Conservation (phyloP, 2,888 invertebrate genomes). For the Lithophane ornitopus region DNA sequence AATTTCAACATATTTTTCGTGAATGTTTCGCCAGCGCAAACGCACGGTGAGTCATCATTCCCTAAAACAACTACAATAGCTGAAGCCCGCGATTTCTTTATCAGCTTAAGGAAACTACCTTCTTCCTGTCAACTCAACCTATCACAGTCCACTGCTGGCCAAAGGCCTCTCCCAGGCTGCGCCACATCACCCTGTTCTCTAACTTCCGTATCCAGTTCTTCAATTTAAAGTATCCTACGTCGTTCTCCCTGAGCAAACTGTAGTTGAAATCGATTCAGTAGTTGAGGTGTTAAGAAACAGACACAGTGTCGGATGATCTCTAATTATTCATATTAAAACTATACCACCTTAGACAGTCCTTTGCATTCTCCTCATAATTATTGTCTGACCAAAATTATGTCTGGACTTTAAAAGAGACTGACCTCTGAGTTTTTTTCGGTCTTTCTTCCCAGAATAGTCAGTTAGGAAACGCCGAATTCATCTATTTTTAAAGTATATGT, state of each 20-base stretch:
- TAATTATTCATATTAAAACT: neutral
- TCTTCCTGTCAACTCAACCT: neutral
- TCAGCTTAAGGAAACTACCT: neutral
- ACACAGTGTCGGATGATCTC: neutral
- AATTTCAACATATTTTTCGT: no score
- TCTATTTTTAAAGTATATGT: no score
- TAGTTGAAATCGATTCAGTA: neutral
- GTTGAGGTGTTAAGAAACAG: neutral
- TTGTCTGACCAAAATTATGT: neutral
- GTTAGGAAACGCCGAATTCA: neutral
- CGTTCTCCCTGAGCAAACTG: neutral
- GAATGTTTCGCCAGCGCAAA: no score
- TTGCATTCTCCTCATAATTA: neutral
- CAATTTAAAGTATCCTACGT: neutral
- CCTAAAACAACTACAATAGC: neutral
- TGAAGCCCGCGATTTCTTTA: neutral
- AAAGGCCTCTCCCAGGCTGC: neutral
- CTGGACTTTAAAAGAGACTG: neutral
- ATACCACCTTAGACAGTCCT: neutral
- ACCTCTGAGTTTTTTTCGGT: neutral
- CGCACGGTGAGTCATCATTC: neutral
- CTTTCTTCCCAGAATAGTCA: neutral
- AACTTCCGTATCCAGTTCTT: neutral
- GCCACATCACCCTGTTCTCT: neutral
- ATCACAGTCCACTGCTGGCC: neutral